Evolutionary conservation across 1,140 invertebrate species (phyloP), one percentile per base, ranked within the genome.

Genomic region (Drosophila lowei): DNA sequence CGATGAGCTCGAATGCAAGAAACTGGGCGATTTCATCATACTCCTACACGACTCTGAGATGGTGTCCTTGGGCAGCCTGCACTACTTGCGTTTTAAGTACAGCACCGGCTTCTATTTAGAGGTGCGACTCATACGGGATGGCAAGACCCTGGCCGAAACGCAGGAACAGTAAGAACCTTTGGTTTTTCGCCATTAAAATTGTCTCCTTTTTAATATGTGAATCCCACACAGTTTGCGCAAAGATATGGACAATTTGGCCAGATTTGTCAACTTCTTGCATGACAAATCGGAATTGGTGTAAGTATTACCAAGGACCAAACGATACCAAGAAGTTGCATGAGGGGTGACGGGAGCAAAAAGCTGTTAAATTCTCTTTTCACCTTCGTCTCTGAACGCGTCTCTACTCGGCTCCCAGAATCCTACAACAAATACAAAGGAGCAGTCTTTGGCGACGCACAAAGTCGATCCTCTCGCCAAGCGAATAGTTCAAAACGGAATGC

Each of bases 1-100:
- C 91, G 98, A 97, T 91, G 98, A 99, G 96, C 97, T 99, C 90
- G 98, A 99, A 92, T 98, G 98, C 23, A 98, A 99, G 92, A 93
- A 96, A 25, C 92, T 99, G 0, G 97, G 97, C 1, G 97, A 99
- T 91, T 93, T 96, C 64, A 97, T 99, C 61, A 96, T 97, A 8
- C 97, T 99, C 23, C 96, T 99, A 93, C 94, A 96, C 48, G 93
- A 95, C 41, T 97, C 97, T 3, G 92, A 94, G 64, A 92, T 98
- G 21, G 94, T 95, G 77, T 98, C 97, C 78, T 94, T 93, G 90
- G 96, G 95, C 13, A 89, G 79, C 34, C 53, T 75, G 18, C 85
- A 89, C n/a, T 80, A 90, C 47, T 34, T 90, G 42, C 78, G 85
- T 0, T 80, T 75, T 23, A 88, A 84, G 64, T 90, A 88, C 49